Base-by-base conservation (phyloP, 1,140 invertebrate species). In the Ectropis grisescens region DNA sequence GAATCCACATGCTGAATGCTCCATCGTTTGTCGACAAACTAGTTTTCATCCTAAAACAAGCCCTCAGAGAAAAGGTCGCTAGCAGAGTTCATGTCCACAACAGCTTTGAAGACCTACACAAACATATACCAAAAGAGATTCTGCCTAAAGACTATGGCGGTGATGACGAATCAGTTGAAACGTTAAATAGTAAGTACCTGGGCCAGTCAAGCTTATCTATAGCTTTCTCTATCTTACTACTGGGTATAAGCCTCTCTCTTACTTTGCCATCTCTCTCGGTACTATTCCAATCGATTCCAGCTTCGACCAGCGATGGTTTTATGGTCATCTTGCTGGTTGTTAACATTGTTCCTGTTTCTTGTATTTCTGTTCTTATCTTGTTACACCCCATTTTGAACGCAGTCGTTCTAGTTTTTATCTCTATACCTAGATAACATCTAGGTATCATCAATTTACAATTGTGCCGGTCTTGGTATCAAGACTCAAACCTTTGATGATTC, bases 1-100 rank as follows among this genome's bases (percentile, higher is more conserved):
- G 85, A 3, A 84, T 88, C 35, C 86, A 89, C 53, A 85, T 87
- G 45, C 48, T 85, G 26, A 84, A 85, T 47, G 80, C 82, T 0
- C 82, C 82, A 6, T 50, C 61, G 10, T 84, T 79, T 40, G 62
- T 83, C 10, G 82, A 85, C 39, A 80, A 66, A 39, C 37, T 84
- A 13, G 41, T 85, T 8, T 70, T 61, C 25, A 25, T 85, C 27
- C 33, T 84, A n/a, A 85, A 85, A 50, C 67, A 74, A 35, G 58
- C 60, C 9, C 49, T 85, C 2, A 80, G 78, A 41, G 71, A 81
- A 28, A 85, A 85, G 54, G 56, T 85, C 5, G 76, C 69, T 0
- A 67, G 62, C 6, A 68, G 84, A 23, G 57, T 85, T 0, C 76
- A 83, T 38, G 71, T 82, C 0, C 75, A 80, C 23, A 71, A 45